A percentile compares a stretch with the other conserved stretches of the same genome.
Evolutionary conservation across 2,888 invertebrate species (phyloP).

Genomic region (Eilema griseolum): DNA sequence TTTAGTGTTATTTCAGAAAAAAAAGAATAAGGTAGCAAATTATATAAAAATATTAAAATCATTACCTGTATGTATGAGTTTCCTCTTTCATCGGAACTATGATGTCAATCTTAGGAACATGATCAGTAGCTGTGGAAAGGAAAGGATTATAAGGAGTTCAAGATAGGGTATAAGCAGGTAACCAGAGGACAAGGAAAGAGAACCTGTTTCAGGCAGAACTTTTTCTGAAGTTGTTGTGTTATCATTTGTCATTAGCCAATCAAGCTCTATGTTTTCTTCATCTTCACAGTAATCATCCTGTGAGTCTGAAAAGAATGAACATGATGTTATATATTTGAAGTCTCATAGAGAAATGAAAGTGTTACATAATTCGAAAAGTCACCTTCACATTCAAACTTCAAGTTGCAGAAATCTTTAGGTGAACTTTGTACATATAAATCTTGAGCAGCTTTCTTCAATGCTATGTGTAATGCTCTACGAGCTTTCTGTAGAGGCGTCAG

Average conservation of each 20-base stretch:
- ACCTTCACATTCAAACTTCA: conserved; percentile 68
- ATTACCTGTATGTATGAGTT: conserved; percentile 37
- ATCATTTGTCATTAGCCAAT: conserved; percentile 67
- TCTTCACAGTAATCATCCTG: conserved; percentile 73
- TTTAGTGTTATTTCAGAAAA: background rate
- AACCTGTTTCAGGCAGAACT: conserved; percentile 63
- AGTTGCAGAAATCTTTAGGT: conserved; percentile 61
- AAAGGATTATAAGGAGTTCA: conserved; percentile 46
- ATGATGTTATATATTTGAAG: background rate
- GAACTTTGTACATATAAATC: conserved; percentile 70
- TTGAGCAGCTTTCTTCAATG: conserved; percentile 77
- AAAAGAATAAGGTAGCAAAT: background rate
- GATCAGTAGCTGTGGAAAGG: conserved; percentile 49
- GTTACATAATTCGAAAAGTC: conserved; percentile 10
- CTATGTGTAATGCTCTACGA: conserved; percentile 75
- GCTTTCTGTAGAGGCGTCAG: conserved; percentile 82
- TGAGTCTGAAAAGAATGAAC: conserved; percentile 56
- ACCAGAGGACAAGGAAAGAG: conserved; percentile 40
- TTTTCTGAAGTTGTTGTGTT: conserved; percentile 50
- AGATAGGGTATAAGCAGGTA: conserved; percentile 37
- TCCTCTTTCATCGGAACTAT: conserved; percentile 27
- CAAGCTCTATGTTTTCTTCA: conserved; percentile 73
- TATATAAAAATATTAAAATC: background rate
- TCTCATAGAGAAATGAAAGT: background rate
- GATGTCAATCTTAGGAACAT: conserved; percentile 41